Conservation (phyloP, 2,888 invertebrate genomes). For the Microctonus brassicae region DNA sequence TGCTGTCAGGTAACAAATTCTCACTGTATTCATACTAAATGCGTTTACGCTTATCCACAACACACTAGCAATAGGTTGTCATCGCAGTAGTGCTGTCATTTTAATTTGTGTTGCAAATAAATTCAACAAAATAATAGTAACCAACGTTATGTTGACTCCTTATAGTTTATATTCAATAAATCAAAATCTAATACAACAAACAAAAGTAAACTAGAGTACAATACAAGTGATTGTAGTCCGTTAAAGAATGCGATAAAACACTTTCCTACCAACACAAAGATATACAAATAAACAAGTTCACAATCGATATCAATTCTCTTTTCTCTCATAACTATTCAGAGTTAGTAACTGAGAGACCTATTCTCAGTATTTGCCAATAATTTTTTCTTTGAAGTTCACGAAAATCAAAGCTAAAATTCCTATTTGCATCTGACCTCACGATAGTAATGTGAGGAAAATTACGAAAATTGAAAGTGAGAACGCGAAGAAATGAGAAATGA, state of each 20-base stretch:
- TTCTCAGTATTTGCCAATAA: neutral
- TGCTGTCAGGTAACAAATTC: slow-evolving; percentile 3
- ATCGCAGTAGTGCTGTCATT: neutral
- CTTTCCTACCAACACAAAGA: neutral
- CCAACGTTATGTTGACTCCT: neutral
- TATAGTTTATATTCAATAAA: slow-evolving; percentile 8
- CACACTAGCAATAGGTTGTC: neutral
- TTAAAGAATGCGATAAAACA: neutral
- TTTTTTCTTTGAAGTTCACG: neutral
- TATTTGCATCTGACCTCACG: neutral
- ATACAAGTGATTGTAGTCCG: neutral
- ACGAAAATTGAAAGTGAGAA: neutral
- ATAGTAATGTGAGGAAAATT: neutral
- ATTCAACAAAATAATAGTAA: neutral
- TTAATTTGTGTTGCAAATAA: slow-evolving; percentile 3
- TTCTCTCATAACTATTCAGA: neutral
- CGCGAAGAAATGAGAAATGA: neutral
- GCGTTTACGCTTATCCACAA: neutral
- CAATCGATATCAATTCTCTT: neutral
- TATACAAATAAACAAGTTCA: neutral
- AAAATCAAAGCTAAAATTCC: neutral
- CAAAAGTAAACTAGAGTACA: neutral
- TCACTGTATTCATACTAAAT: neutral
- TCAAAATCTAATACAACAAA: neutral
- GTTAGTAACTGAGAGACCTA: neutral